These are phyloP conservation scores for Liasis olivaceus DNA, from an alignment of 2,797 vertebrate genomes.

Conservation along the genomic window DNA sequence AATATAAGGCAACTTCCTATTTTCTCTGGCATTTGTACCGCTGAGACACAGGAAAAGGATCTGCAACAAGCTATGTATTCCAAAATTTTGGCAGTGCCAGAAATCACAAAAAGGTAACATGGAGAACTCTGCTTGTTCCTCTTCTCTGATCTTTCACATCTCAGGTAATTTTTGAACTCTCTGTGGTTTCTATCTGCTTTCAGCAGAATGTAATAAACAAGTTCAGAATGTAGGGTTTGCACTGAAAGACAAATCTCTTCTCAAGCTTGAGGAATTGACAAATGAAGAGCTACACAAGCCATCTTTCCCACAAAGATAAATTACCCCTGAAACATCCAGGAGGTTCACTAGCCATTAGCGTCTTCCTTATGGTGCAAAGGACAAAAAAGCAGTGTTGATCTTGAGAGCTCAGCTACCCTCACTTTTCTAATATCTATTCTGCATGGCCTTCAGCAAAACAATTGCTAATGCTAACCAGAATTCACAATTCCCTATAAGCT, in stretches of 20 bases:
- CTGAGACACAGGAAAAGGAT: not conserved
- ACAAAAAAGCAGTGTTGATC: not conserved
- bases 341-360: not conserved
- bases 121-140: not conserved
- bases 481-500: not conserved
- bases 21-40: no score
- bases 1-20: not conserved
- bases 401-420: not conserved
- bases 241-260: not conserved
- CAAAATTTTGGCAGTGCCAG: not conserved
- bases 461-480: not conserved
- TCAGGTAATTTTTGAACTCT: not conserved
- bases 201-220: not conserved
- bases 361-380: not conserved
- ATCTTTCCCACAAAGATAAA: not conserved
- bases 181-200: not conserved
- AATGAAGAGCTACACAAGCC: not conserved
- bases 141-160: not conserved
- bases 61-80: not conserved
- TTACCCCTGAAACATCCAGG: not conserved
- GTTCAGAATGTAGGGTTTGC: no score
- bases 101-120: not conserved
- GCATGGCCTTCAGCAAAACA: not conserved
- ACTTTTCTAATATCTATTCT: not conserved
- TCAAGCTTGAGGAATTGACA: not conserved